These are phyloP conservation scores for Balearica regulorum DNA, from an alignment of 2,797 vertebrate species.

Conservation along the genomic window DNA sequence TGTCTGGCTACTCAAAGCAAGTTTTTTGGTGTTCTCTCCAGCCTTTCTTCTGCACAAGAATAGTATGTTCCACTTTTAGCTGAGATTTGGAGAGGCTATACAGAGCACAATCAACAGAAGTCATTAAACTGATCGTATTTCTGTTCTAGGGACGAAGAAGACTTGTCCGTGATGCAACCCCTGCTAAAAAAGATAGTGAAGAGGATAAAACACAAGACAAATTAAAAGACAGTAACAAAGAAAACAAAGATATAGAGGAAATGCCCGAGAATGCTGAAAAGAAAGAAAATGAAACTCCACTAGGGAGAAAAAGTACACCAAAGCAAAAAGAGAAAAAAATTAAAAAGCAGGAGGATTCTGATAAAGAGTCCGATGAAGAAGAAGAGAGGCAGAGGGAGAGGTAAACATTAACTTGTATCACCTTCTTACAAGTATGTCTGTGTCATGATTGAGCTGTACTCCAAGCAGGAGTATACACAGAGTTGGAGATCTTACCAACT, in stretches of 20 bases:
- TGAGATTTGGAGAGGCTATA: background rate
- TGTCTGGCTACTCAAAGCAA: background rate
- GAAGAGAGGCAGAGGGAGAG: constrained; percentile 79
- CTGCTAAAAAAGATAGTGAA: constrained; percentile 77
- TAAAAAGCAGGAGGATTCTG: constrained; percentile 80
- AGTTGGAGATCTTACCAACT: background rate
- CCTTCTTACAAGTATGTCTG: background rate
- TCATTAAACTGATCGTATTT: background rate
- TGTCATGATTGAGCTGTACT: background rate
- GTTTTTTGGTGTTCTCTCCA: background rate
- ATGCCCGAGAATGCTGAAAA: constrained; percentile 68
- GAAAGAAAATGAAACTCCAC: constrained; percentile 70
- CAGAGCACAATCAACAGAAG: background rate
- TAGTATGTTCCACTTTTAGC: background rate
- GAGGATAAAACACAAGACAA: constrained; percentile 76
- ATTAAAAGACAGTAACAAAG: constrained; percentile 77
- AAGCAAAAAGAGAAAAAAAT: constrained; percentile 75
- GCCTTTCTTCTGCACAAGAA: background rate
- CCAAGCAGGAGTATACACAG: background rate
- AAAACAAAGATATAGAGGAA: constrained; percentile 76
- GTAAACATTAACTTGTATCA: constrained; percentile 22
- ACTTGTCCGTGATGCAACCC: constrained; percentile 65
- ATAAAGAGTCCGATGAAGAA: constrained; percentile 86
- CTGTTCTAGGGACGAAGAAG: constrained; percentile 70
- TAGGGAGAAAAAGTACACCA: constrained; percentile 72